phyloP scores from a whole-genome alignment of 37 sponge, comb jelly and placozoan genomes.

The Theonella swinhoei region DNA sequence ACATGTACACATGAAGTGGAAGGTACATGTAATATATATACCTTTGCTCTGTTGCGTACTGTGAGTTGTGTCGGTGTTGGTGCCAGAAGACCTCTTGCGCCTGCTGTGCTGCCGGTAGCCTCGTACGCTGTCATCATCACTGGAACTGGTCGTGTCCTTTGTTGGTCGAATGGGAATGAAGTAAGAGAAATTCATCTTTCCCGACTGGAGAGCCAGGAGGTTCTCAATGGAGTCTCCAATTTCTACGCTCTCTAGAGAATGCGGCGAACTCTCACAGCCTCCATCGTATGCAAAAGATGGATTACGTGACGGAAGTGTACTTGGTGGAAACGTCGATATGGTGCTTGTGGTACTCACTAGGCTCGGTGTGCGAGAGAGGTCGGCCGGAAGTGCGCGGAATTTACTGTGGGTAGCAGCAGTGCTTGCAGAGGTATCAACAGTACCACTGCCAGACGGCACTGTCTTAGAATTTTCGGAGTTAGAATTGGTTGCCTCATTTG shows the following conservation, averaged over 20 bases:
- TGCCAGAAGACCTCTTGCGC: conserved; percentile 1
- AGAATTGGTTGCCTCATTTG: no score
- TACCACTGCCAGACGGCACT: not conserved
- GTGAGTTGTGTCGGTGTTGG: not conserved
- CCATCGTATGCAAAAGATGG: conserved; percentile 36
- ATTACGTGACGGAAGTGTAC: conserved; percentile 18
- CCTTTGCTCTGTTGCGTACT: conserved; percentile 24
- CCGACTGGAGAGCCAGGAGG: conserved; percentile 17
- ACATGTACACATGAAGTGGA: not conserved
- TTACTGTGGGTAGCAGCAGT: not conserved
- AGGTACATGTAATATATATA: not conserved
- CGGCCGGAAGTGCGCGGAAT: not conserved
- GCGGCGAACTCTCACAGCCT: conserved; percentile 53
- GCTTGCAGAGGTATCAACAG: not conserved
- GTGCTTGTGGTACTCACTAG: conserved; percentile 35
- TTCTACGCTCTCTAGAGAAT: conserved; percentile 51
- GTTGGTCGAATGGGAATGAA: not conserved
- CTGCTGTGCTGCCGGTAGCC: not conserved
- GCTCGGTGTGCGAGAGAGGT: conserved; percentile 26
- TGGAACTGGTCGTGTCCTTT: not conserved
- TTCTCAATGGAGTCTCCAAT: conserved; percentile 48
- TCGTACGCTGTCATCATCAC: conserved; percentile 15
- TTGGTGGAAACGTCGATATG: conserved; percentile 5
- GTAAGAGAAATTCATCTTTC: not conserved
- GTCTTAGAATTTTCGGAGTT: not conserved